These are phyloP conservation scores for Sinocyclocheilus rhinocerous DNA, from an alignment of 2,113 vertebrate genomes.

Conservation along the genomic window DNA sequence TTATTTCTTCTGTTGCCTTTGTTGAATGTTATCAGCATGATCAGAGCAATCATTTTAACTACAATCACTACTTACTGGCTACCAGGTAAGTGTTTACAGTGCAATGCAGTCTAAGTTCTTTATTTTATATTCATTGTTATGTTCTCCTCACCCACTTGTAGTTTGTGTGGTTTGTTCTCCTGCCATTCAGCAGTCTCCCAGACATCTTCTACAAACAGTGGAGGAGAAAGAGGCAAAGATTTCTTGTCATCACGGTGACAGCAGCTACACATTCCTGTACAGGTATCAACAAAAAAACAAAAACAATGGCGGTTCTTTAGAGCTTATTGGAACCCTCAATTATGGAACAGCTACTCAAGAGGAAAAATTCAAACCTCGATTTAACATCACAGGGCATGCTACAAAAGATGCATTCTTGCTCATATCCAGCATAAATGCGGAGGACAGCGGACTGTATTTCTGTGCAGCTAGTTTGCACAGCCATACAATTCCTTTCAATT, in stretches of 20 bases:
- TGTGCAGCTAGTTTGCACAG: constrained; percentile 66
- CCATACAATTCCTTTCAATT: not conserved
- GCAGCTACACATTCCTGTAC: not conserved
- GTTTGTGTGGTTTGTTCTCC: constrained; percentile 24
- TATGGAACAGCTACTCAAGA: not conserved
- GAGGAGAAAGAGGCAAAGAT: not conserved
- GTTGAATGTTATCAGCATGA: not conserved
- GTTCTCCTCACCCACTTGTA: not conserved
- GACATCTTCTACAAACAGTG: not conserved
- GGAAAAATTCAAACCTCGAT: constrained; percentile 37
- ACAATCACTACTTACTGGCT: no score
- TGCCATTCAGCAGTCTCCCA: constrained; percentile 22
- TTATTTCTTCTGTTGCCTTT: not conserved
- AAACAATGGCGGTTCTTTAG: constrained; percentile 11
- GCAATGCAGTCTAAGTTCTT: no score
- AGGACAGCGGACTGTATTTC: constrained; percentile 56
- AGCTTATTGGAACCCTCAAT: constrained; percentile 47
- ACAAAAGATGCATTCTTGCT: constrained; percentile 36
- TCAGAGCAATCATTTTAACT: not conserved
- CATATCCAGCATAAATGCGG: constrained; percentile 7
- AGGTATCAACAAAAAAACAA: constrained; percentile 50
- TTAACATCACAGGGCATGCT: constrained; percentile 47
- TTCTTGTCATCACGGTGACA: not conserved
- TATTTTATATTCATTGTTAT: not conserved
- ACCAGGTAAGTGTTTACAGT: no score